Percentiles rank a stretch among this genome's conserved stretches.
phyloP scores from a whole-genome alignment of 1,140 invertebrate species.

The Mylabris phalerata region DNA sequence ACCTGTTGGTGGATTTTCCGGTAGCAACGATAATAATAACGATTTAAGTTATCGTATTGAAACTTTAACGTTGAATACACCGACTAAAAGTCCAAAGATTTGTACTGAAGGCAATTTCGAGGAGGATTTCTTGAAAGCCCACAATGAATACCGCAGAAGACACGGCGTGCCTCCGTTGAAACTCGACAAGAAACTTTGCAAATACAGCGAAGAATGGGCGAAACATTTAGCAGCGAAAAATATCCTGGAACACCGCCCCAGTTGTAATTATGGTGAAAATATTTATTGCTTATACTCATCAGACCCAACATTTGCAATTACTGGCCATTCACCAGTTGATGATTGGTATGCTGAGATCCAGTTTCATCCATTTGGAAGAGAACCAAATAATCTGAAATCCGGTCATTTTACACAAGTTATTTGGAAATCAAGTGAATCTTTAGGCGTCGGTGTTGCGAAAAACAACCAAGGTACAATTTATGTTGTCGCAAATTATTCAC shows the following conservation, averaged over 20 bases:
- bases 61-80: slow-evolving; percentile 9
- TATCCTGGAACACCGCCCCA: slow-evolving; percentile 65
- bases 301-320: slow-evolving; percentile 58
- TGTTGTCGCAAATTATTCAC: slow-evolving; percentile 81
- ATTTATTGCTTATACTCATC: slow-evolving; percentile 70
- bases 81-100: background rate
- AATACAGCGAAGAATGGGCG: slow-evolving; percentile 77
- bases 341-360: slow-evolving; percentile 63
- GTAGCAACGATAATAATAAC: slow-evolving; percentile 19
- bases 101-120: slow-evolving; percentile 30
- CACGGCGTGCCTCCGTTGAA: slow-evolving; percentile 62
- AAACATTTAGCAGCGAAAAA: slow-evolving; percentile 61
- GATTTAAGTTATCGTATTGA: slow-evolving; percentile 10
- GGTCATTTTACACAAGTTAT: slow-evolving; percentile 73
- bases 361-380: slow-evolving; percentile 52
- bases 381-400: slow-evolving; percentile 59
- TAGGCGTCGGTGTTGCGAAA: slow-evolving; percentile 71
- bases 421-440: slow-evolving; percentile 67
- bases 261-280: slow-evolving; percentile 75
- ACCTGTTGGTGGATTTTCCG: slow-evolving; percentile 24
- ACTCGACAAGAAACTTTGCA: slow-evolving; percentile 49
- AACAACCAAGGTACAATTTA: slow-evolving; percentile 64
- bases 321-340: slow-evolving; percentile 63
- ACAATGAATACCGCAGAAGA: slow-evolving; percentile 68
- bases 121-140: slow-evolving; percentile 50